Base-by-base conservation (phyloP, 2,888 invertebrate species). In the Chloromyia formosa region DNA sequence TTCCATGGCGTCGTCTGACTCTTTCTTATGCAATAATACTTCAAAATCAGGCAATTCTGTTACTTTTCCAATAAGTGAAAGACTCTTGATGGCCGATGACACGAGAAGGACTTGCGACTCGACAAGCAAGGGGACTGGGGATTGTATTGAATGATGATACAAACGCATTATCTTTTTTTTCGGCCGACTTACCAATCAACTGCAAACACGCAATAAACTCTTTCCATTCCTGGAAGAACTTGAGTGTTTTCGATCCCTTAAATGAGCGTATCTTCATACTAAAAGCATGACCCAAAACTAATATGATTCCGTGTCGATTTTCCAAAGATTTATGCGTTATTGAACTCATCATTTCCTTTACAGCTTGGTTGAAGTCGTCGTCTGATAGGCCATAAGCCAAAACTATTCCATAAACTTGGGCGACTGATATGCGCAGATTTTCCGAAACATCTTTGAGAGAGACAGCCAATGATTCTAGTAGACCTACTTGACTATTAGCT, bases 331-430 rank as follows among this genome's bases (percentile, higher is more conserved):
- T 82, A 74, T 85, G 84, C 0, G 82, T 71, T 1, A 85, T 76
- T 2, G 80, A 80, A 0, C 69, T 71, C 1, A 85, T 75, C 35
- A 83, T 82, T 49, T 85, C 84, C n/a, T 45, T 87, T 7, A 92
- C 86, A 68, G 88, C 87, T 14, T 83, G 81, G 60, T 87, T 85
- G 79, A 91, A 90, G 53, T 88, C 87, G 1, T 83, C 82, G 35
- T 86, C 83, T 64, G 85, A 79, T 4, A 86, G 81, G 0, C 89
- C 89, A 76, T 90, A 85, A 0, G 91, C 90, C 14, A 90, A 87
- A 20, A 94, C 88, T 66, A 94, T 88, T 0, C 92, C 93, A 83
- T 92, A 94, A 72, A 95, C 88, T 78, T 92, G 88, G 0, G 95
- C 90, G 0, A 92, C 90, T 69, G 89, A 86, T 62, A 92, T 91